A percentile compares a stretch with the other conserved stretches of the same genome.
Evolutionary conservation across 1,140 invertebrate species (phyloP).

Genomic region (Penaeus japonicus): DNA sequence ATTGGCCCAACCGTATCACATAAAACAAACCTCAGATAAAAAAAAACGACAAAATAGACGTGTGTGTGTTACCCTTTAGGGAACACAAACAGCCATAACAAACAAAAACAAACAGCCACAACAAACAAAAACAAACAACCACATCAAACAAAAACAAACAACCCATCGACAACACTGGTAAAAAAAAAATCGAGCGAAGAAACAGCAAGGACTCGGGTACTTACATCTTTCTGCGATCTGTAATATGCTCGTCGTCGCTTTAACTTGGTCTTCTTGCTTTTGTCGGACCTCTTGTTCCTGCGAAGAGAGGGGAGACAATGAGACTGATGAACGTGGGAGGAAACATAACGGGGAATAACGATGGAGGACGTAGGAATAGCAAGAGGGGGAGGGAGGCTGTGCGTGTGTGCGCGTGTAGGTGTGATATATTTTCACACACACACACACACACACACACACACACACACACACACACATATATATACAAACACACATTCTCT

Average conservation of each 20-base stretch:
- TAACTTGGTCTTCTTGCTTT: slow-evolving; percentile 42
- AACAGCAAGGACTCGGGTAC: too few relatives aligned
- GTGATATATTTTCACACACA: not conserved
- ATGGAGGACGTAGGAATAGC: not conserved
- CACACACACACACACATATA: not conserved
- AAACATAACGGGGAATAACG: not conserved
- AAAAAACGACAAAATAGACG: too few relatives aligned
- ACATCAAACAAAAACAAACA: not conserved
- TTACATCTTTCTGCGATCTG: slow-evolving; percentile 43
- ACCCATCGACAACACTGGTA: too few relatives aligned
- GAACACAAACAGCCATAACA: not conserved
- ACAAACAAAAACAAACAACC: too few relatives aligned
- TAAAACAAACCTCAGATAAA: too few relatives aligned
- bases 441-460: not conserved
- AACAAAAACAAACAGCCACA: not conserved
- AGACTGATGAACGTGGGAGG: too few relatives aligned
- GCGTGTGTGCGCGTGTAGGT: too few relatives aligned
- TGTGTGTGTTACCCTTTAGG: too few relatives aligned
- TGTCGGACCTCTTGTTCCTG: slow-evolving; percentile 44
- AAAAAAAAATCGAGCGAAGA: not conserved
- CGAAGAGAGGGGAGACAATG: too few relatives aligned
- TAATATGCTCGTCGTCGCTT: slow-evolving; percentile 42
- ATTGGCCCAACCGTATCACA: too few relatives aligned
- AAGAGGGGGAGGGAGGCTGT: too few relatives aligned
- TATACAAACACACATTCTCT: not conserved